Base-by-base conservation (phyloP, 2,113 vertebrate genomes). In the Orcinus orca region DNA sequence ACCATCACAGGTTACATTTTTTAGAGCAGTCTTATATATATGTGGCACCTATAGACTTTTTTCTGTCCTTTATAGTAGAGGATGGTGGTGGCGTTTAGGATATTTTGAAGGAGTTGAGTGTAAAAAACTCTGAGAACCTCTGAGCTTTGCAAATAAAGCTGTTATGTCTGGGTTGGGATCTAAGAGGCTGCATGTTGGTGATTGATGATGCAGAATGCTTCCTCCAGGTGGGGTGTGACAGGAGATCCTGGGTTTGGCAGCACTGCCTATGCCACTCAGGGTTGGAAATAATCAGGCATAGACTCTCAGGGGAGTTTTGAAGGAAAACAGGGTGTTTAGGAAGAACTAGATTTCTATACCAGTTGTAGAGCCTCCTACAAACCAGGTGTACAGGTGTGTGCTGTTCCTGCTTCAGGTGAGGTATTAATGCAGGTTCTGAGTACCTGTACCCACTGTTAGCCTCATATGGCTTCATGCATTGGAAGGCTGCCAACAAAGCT, bases 401-500 rank as follows among this genome's bases (percentile, higher is more conserved):
- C 38, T 70, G 2, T 53, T 50, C 15, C 74, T 87, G 58, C 71
- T 80, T 50, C 68, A 88, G 68, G 58, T 92, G 87, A 74, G 62
- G 13, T 82, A 47, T 71, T 87, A 87, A 84, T 84, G 55, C 33
- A 50, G 63, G 18, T 83, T 93, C 68, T 83, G 79, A 86, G 84
- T 55, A 55, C 31, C 1, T n/a, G 29, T 53, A 55, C 74, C 55
- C 14, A 9, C 53, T 0, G 0, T 47, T 80, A 53, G 70, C 29
- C 67, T 95, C 60, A 1, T 62, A 70, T 74, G 83, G 87, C 68
- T 92, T 79, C 67, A 53, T 81, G 74, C 58, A 9, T 80, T 87
- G 87, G 74, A 87, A 89, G 87, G 21, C 31, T 92, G 58, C 88
- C 93, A 84, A 13, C 26, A 74, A 94, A 74, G 41, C 63, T 94